Evolutionary conservation across 2,113 vertebrate species (phyloP).

Genomic region (Neolamprologus variostigma): DNA sequence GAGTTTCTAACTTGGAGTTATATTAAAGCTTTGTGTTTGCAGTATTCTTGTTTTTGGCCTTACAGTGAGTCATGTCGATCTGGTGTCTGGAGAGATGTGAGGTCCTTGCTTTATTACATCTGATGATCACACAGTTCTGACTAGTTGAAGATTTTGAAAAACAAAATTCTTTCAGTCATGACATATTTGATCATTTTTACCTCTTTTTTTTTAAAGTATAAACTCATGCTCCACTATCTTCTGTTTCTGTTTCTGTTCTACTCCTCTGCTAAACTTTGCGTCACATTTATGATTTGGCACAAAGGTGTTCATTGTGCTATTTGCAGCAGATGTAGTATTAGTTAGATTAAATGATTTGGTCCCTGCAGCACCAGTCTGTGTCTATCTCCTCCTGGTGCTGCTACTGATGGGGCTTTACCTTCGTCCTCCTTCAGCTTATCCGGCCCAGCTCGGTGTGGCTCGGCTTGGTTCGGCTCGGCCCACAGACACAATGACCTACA

Average conservation of each 20-base stretch:
- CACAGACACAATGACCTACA: conserved; percentile 64
- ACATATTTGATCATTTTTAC: neutral
- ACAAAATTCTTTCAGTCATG: neutral
- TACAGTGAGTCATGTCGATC: neutral
- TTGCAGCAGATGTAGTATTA: neutral
- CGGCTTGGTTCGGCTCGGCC: conserved; percentile 29
- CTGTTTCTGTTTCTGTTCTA: neutral
- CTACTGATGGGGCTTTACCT: neutral
- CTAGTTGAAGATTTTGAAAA: neutral
- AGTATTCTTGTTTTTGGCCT: neutral
- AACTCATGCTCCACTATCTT: neutral
- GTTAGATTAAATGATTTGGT: neutral
- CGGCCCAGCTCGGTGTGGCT: neutral
- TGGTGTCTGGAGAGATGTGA: neutral
- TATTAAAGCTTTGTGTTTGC: neutral
- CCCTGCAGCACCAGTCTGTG: neutral
- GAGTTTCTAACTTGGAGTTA: neutral
- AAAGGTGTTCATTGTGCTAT: neutral
- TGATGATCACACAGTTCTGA: neutral
- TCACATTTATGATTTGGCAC: neutral
- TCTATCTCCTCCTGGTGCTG: neutral
- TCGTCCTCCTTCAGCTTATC: conserved; percentile 21
- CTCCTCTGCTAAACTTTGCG: neutral
- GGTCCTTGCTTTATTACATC: neutral
- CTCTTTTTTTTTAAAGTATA: neutral